phyloP scores from a whole-genome alignment of 1,140 invertebrate species.

The Phenacoccus solenopsis region DNA sequence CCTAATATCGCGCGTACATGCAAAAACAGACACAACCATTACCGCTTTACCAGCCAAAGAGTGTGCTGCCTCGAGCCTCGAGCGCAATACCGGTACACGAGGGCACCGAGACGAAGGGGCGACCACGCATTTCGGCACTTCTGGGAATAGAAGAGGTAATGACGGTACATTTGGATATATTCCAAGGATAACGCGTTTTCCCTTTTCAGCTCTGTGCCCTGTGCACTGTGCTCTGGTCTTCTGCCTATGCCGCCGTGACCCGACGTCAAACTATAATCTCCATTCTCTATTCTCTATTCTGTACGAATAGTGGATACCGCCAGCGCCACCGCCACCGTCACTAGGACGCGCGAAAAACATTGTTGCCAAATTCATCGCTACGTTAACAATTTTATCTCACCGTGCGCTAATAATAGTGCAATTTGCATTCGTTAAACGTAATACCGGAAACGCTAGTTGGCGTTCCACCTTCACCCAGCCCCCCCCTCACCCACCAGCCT shows the following conservation, averaged over 20 bases:
- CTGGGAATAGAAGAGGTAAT: neutral
- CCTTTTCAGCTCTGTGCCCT: neutral
- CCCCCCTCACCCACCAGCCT: too few relatives aligned
- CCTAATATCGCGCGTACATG: too few relatives aligned
- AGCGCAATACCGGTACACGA: too few relatives aligned
- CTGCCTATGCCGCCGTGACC: neutral
- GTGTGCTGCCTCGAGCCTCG: too few relatives aligned
- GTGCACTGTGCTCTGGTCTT: neutral
- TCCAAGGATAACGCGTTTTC: constrained; percentile 1
- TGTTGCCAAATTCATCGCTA: neutral
- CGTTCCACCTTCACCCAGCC: too few relatives aligned
- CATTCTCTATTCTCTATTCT: too few relatives aligned
- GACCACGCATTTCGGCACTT: neutral
- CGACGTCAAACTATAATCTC: too few relatives aligned
- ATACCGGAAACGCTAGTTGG: neutral
- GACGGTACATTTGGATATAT: neutral
- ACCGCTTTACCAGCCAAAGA: too few relatives aligned
- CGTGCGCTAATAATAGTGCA: neutral
- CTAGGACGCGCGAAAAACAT: neutral
- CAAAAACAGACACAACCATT: too few relatives aligned
- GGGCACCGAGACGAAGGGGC: too few relatives aligned
- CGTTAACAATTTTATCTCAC: neutral
- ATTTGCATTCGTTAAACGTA: neutral
- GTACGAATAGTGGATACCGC: too few relatives aligned
- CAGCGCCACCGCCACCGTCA: too few relatives aligned